phyloP scores from a whole-genome alignment of 2,797 vertebrate genomes.

The Mycteria americana region DNA sequence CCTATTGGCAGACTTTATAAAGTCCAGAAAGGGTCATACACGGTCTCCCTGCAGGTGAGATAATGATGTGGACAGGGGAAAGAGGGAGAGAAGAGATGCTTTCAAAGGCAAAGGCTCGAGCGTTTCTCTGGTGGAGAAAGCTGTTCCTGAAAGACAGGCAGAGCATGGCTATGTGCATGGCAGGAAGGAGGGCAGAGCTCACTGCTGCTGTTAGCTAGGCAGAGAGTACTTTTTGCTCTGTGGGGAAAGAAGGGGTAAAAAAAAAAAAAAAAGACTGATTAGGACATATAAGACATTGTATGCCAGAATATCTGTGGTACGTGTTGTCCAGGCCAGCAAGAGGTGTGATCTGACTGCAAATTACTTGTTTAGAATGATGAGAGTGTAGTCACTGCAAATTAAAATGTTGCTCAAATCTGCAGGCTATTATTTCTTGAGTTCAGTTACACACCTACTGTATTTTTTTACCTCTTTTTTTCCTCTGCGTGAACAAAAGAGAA shows the following conservation, averaged over 20 bases:
- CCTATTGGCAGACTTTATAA: neutral
- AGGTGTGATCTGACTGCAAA: neutral
- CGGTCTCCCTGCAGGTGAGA: neutral
- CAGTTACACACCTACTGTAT: neutral
- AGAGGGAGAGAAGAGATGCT: neutral
- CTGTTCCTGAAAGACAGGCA: neutral
- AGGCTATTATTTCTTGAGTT: neutral
- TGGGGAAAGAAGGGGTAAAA: neutral
- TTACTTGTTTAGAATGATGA: neutral
- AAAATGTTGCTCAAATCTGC: neutral
- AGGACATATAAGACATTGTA: neutral
- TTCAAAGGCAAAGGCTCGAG: neutral
- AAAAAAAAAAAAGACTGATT: neutral
- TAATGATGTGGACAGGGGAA: accelerated
- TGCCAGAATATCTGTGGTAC: neutral
- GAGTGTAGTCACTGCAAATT: neutral
- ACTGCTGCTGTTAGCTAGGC: neutral
- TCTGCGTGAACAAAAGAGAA: neutral
- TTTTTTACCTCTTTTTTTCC: neutral
- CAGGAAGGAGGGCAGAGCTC: neutral
- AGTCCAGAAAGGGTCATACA: neutral
- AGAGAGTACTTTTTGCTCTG: neutral
- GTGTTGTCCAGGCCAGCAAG: neutral
- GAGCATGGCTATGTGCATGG: accelerated
- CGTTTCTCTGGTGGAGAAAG: accelerated